Evolutionary conservation across 1,140 invertebrate genomes (phyloP), one percentile per base, ranked within the genome.

Genomic region (Penaeus japonicus): DNA sequence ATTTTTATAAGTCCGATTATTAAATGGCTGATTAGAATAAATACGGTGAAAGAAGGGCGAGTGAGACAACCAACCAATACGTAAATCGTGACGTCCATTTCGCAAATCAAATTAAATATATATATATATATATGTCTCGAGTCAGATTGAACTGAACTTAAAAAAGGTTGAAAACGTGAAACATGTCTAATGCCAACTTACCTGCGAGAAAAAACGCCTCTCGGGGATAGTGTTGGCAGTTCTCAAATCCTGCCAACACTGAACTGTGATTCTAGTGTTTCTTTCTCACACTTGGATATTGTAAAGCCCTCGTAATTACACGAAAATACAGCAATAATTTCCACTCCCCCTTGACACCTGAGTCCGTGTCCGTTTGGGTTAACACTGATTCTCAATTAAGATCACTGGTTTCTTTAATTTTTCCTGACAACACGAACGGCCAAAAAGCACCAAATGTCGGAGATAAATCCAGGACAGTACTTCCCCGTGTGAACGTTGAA

Each of bases 381-480:
- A 80, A 87, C 85, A 87, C 85, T 87, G 77, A 87, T 87, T 87
- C 85, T 65, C 30, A 62, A 80, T 47, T 70, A 47, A 53, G 85
- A 87, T 87, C 85, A 87, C 85, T 87, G 59, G 85, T 87, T 87
- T 87, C 73, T 47, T 47, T 47, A 47, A 12, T 15, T 47, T 47
- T 47, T 47, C 47, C 85, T 47, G 32, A 78, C 77, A 80, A 79
- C 85, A 80, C 85, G 75, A 87, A 65, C 53, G 73, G 54, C 75
- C 47, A 47, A 47, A 47, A 70, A 87, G 85, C 85, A 87, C 85
- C 85, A 79, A 81, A 53, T 80, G 85, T 87, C 62, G 55, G 85
- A 87, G 85, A 57, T 87, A 87, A 87, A 87, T 87, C 85, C 85
- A 39, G 85, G 54, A 87, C 85, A 87, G 70, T 53, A 87, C 75